A percentile compares a stretch with the other conserved stretches of the same genome.
These are phyloP conservation scores for Zaprionus davidi DNA, from an alignment of 1,140 invertebrate species.

Conservation along the genomic window DNA sequence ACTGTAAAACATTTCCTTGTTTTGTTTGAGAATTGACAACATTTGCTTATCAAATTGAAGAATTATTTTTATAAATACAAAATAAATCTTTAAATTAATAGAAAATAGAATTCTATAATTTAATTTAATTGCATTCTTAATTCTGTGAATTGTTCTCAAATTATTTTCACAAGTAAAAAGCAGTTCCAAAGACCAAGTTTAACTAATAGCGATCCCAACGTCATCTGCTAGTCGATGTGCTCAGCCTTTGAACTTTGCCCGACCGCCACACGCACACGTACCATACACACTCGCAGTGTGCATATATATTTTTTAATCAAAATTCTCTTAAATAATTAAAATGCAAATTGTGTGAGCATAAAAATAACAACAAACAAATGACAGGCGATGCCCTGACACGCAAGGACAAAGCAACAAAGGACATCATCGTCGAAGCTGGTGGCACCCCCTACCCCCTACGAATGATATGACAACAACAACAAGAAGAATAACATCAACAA, in stretches of 20 bases:
- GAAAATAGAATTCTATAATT: too few relatives aligned
- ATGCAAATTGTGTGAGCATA: conserved; percentile 81
- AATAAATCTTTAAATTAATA: too few relatives aligned
- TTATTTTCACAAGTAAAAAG: too few relatives aligned
- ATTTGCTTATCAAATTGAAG: not conserved
- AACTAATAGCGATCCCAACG: not conserved
- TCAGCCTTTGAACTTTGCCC: conserved; percentile 5
- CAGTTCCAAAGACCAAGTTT: not conserved
- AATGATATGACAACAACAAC: conserved; percentile 57
- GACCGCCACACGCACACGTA: not conserved
- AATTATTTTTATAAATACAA: not conserved
- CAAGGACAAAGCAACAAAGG: conserved; percentile 49
- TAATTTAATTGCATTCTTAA: not conserved
- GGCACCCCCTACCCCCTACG: conserved; percentile 43
- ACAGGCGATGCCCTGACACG: conserved; percentile 42
- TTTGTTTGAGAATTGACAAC: too few relatives aligned
- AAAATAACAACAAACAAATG: conserved; percentile 72
- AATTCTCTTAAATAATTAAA: conserved; percentile 84
- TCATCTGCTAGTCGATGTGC: conserved; percentile 12
- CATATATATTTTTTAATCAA: conserved; percentile 80
- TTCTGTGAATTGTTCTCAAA: too few relatives aligned
- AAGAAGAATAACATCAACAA: not conserved
- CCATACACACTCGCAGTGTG: conserved; percentile 9
- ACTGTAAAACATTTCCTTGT: not conserved
- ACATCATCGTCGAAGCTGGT: conserved; percentile 36